A percentile compares a stretch with the other conserved stretches of the same genome.
Evolutionary conservation across 1,140 invertebrate genomes (phyloP).

Genomic region (Tribolium castaneum): DNA sequence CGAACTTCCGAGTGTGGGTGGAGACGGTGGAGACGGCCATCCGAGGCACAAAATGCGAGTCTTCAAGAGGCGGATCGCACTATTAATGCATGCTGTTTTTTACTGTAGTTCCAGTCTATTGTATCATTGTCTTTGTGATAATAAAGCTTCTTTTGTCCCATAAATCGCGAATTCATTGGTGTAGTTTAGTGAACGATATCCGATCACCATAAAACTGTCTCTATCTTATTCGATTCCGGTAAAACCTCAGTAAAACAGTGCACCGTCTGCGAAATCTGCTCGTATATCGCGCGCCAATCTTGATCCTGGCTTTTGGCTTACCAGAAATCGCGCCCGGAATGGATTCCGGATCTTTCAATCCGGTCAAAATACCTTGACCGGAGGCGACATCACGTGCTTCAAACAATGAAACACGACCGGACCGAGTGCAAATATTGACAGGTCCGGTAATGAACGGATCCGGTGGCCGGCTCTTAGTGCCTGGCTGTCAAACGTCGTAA

Average conservation of each 20-base stretch:
- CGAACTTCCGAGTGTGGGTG: slow-evolving; percentile 70
- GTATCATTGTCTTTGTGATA: slow-evolving; percentile 13
- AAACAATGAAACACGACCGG: background rate
- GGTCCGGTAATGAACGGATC: slow-evolving; percentile 21
- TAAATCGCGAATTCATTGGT: slow-evolving; percentile 44
- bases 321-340: slow-evolving; percentile 61
- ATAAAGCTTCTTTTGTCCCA: slow-evolving; percentile 10
- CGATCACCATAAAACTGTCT: slow-evolving; percentile 61
- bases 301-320: slow-evolving; percentile 62
- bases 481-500: slow-evolving; percentile 20
- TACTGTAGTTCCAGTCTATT: background rate
- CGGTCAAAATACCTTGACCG: background rate
- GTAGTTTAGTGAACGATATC: slow-evolving; percentile 47
- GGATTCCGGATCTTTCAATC: slow-evolving; percentile 38
- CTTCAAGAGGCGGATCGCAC: background rate
- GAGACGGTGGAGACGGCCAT: slow-evolving; percentile 55
- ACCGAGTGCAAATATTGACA: slow-evolving; percentile 2
- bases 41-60: slow-evolving; percentile 54
- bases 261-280: slow-evolving; percentile 60
- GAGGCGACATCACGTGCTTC: background rate
- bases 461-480: background rate
- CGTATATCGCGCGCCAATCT: slow-evolving; percentile 60
- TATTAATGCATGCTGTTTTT: background rate
- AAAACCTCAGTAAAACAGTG: slow-evolving; percentile 56
- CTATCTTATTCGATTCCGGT: slow-evolving; percentile 57